Evolutionary conservation across 2,113 vertebrate species (phyloP).

Genomic region (Agelaius phoeniceus): DNA sequence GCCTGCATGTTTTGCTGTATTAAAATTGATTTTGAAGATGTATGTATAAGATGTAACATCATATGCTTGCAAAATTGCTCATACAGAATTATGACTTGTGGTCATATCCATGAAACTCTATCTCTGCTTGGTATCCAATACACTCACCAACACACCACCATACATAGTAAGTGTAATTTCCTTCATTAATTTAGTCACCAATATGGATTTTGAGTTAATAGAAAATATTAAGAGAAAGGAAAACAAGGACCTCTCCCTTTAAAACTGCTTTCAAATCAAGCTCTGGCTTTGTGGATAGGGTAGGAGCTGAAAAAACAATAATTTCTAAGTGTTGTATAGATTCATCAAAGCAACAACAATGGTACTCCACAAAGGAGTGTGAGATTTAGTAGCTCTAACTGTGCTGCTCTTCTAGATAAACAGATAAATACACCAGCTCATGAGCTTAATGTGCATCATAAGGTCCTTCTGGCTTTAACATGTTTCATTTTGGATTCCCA

Average conservation of each 20-base stretch:
- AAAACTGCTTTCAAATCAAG: neutral
- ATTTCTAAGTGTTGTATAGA: neutral
- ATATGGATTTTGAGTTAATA: neutral
- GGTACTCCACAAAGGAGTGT: neutral
- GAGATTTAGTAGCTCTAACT: neutral
- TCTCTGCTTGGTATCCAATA: neutral
- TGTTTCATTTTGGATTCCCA: slow-evolving; percentile 61
- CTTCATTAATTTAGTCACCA: neutral
- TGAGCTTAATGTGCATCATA: slow-evolving; percentile 20
- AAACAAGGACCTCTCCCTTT: neutral
- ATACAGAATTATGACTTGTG: neutral
- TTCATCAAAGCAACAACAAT: neutral
- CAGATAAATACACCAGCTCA: neutral
- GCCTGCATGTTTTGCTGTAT: neutral
- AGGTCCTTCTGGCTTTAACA: slow-evolving; percentile 61
- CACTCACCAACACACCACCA: accelerated
- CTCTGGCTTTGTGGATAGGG: neutral
- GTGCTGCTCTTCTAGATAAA: neutral
- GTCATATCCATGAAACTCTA: neutral
- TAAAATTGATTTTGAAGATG: neutral
- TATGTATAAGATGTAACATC: neutral
- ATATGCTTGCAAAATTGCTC: neutral
- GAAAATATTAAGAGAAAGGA: neutral
- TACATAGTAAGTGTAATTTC: neutral
- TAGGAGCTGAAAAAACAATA: neutral